A percentile compares a stretch with the other conserved stretches of the same genome.
Evolutionary conservation across 2,113 vertebrate species (phyloP).

Genomic region (Tichodroma muraria): DNA sequence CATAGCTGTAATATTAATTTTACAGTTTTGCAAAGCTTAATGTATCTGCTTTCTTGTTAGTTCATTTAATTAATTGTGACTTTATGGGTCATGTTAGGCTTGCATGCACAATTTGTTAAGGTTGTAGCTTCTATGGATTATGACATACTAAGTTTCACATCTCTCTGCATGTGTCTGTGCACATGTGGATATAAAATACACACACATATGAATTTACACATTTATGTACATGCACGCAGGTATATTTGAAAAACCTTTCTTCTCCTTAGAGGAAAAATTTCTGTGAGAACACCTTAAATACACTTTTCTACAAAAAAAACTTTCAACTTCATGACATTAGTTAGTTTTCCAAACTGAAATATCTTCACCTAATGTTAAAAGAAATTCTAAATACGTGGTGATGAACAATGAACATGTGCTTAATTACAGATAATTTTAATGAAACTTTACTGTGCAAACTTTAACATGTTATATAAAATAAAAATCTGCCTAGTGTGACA

Average conservation of each 20-base stretch:
- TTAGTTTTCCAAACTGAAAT: not conserved
- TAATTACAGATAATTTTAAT: not conserved
- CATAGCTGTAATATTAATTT: constrained; percentile 82
- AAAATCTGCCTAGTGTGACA: not conserved
- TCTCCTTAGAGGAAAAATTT: not conserved
- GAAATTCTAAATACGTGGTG: not conserved
- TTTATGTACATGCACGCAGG: not conserved
- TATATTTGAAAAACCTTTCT: not conserved
- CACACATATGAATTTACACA: not conserved
- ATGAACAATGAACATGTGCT: not conserved
- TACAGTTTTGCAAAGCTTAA: constrained; percentile 75
- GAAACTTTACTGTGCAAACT: not conserved
- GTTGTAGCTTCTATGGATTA: constrained; percentile 7
- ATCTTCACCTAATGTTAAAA: not conserved
- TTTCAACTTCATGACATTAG: not conserved
- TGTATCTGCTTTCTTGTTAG: constrained; percentile 49
- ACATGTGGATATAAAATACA: not conserved
- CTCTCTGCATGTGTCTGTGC: not conserved
- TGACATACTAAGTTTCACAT: not conserved
- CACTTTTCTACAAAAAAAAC: not conserved
- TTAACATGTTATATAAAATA: not conserved
- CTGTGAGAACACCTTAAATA: not conserved
- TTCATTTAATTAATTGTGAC: constrained; percentile 46
- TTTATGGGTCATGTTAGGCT: constrained; percentile 44
- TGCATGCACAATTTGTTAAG: constrained; percentile 43